phyloP scores from a whole-genome alignment of 1,140 invertebrate species.

The Hyles euphorbiae region DNA sequence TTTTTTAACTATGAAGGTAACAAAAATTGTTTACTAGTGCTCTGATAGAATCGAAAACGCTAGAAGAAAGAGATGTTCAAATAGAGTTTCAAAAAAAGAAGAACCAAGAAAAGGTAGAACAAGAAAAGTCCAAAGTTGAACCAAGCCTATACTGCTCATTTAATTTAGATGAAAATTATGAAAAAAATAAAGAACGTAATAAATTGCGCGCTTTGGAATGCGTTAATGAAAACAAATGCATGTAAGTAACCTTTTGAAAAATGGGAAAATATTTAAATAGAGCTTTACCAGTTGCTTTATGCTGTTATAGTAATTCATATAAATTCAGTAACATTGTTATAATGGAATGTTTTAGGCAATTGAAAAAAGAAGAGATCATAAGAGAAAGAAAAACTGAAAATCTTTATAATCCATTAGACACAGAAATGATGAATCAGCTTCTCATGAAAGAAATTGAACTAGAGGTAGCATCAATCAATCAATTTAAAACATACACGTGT shows the following conservation, averaged over 20 bases:
- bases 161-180: conserved; percentile 20
- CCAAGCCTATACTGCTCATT: conserved; percentile 17
- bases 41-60: conserved; percentile 40
- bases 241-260: conserved; percentile 23
- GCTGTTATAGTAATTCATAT: too few relatives aligned
- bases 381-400: too few relatives aligned
- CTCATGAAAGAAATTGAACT: too few relatives aligned
- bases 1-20: not conserved
- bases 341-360: too few relatives aligned
- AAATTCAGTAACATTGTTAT: too few relatives aligned
- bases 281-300: too few relatives aligned
- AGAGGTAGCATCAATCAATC: too few relatives aligned
- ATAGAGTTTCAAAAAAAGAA: conserved; percentile 40
- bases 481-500: too few relatives aligned
- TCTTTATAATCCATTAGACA: too few relatives aligned
- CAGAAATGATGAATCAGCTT: too few relatives aligned
- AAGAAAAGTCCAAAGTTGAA: conserved; percentile 18
- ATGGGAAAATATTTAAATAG: not conserved
- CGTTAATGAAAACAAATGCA: conserved; percentile 28
- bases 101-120: conserved; percentile 19
- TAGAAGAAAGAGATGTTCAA: conserved; percentile 47
- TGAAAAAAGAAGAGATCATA: too few relatives aligned
- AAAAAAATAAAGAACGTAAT: conserved; percentile 22
- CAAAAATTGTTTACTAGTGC: conserved; percentile 27
- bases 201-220: conserved; percentile 14